These are phyloP conservation scores for Salarias fasciatus DNA, from an alignment of 2,797 vertebrate species.

Conservation along the genomic window DNA sequence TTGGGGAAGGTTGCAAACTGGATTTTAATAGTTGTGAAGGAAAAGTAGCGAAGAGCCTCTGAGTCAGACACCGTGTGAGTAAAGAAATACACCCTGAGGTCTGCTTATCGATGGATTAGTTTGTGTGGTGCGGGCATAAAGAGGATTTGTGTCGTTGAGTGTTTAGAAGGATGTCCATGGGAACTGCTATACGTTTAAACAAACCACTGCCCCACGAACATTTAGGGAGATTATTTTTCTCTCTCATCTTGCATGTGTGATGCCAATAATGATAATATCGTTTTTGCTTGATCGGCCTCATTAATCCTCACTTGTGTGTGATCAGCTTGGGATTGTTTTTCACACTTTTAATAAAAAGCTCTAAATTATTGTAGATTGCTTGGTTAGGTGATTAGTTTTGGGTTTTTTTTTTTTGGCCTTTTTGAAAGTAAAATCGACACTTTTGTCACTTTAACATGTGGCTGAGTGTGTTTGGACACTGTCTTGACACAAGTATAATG, in stretches of 20 bases:
- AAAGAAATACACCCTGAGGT: constrained; percentile 10
- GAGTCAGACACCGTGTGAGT: not conserved
- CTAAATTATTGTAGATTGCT: too few species aligned
- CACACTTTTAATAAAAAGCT: too few species aligned
- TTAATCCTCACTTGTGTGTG: constrained; percentile 10
- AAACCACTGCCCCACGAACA: constrained; percentile 3
- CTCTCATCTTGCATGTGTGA: constrained; percentile 18
- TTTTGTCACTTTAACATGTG: too few species aligned
- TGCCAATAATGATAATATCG: constrained; percentile 17
- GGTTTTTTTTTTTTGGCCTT: too few species aligned
- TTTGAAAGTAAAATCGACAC: too few species aligned
- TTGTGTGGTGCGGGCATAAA: constrained; percentile 14
- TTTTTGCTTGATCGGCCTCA: constrained; percentile 2
- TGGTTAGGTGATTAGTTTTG: too few species aligned
- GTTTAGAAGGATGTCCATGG: constrained; percentile 11
- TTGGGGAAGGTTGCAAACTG: not conserved
- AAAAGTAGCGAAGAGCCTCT: not conserved
- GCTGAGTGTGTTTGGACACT: too few species aligned
- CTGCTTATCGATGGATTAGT: constrained; percentile 24
- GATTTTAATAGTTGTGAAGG: not conserved
- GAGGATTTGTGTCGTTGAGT: constrained; percentile 26
- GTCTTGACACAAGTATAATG: too few species aligned
- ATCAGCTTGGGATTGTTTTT: too few species aligned
- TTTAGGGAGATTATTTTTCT: not conserved
- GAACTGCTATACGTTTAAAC: constrained; percentile 1